Evolutionary conservation across 2,113 vertebrate genomes (phyloP).

Genomic region (Ictalurus punctatus): DNA sequence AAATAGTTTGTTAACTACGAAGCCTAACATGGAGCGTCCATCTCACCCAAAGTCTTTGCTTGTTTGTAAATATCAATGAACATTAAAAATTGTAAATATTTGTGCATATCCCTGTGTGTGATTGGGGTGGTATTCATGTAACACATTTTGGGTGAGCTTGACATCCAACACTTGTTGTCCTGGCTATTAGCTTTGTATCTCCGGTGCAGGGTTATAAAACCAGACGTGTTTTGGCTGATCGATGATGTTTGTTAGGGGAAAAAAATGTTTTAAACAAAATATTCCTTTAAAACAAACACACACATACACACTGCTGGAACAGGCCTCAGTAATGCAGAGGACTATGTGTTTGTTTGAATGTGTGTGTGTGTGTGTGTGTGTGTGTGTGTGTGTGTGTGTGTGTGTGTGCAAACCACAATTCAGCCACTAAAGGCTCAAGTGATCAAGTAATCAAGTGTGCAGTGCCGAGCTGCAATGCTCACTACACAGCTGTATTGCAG

Average conservation of each 20-base stretch:
- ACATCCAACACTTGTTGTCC: not conserved
- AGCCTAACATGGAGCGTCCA: not conserved
- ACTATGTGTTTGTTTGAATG: not conserved
- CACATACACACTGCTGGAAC: not conserved
- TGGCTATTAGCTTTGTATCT: not conserved
- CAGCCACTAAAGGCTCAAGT: not conserved
- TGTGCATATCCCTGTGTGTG: not conserved
- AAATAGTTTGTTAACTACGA: not conserved
- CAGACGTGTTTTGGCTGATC: not conserved
- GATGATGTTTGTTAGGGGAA: not conserved
- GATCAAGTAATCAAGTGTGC: not conserved
- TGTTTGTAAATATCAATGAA: not conserved
- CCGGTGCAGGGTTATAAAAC: not conserved
- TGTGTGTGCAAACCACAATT: not conserved
- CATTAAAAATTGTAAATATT: not conserved
- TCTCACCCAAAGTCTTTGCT: not conserved
- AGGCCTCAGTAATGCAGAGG: not conserved
- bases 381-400: not conserved
- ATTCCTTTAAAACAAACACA: not conserved
- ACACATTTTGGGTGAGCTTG: not conserved
- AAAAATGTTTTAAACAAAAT: not conserved
- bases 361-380: slow-evolving; percentile 15
- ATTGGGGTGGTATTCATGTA: not conserved
- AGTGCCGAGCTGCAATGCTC: not conserved
- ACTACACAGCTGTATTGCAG: slow-evolving; percentile 4